Conservation (phyloP, 2,113 vertebrate species). For the Gadus macrocephalus region DNA sequence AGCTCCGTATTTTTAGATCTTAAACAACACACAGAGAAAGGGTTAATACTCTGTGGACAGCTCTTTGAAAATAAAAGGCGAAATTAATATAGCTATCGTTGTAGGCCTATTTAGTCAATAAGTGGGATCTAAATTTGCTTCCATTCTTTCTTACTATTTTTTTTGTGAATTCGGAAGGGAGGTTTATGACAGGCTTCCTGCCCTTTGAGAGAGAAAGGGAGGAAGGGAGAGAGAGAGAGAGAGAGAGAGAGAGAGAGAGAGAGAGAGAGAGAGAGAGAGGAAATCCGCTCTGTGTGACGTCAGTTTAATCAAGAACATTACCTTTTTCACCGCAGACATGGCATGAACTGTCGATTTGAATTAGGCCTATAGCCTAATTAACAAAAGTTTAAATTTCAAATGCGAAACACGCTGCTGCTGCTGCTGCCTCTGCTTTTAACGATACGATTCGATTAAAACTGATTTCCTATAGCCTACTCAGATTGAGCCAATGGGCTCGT, state of each 20-base stretch:
- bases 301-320: too few relatives aligned
- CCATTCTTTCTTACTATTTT: conserved; percentile 22
- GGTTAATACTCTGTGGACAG: conserved; percentile 12
- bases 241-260: not conserved
- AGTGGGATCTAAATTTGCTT: conserved; percentile 45
- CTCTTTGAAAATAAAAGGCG: conserved; percentile 19
- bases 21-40: conserved; percentile 24
- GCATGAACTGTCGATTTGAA: too few relatives aligned
- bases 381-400: too few relatives aligned
- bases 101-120: conserved; percentile 35
- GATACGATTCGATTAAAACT: too few relatives aligned
- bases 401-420: too few relatives aligned
- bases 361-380: too few relatives aligned
- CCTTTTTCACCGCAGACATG: too few relatives aligned
- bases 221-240: conserved; percentile 28
- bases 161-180: conserved; percentile 40
- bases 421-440: too few relatives aligned
- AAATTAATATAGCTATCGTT: conserved; percentile 27
- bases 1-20: not conserved
- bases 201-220: conserved; percentile 30
- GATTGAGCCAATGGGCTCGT: too few relatives aligned
- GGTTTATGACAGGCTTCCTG: conserved; percentile 37
- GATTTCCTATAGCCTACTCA: too few relatives aligned
- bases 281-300: not conserved
- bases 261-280: not conserved